A percentile compares a stretch with the other conserved stretches of the same genome.
Evolutionary conservation across 2,888 invertebrate species (phyloP).

Genomic region (Apamea monoglypha): DNA sequence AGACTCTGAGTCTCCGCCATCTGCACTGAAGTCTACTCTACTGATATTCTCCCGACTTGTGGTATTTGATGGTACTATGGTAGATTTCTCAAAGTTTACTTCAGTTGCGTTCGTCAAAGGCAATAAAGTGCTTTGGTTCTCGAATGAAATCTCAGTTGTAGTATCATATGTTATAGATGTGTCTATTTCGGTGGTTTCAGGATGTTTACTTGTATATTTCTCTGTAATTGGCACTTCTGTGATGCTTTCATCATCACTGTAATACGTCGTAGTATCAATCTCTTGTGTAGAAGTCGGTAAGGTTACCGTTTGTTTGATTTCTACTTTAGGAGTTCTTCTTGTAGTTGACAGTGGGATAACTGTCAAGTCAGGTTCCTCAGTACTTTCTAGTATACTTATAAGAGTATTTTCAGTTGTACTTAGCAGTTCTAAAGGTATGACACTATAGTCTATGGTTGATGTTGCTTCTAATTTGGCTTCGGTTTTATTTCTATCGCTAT

Average conservation of each 20-base stretch:
- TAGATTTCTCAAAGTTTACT: constrained; percentile 45
- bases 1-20: constrained; percentile 71
- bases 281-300: constrained; percentile 75
- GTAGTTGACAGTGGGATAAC: constrained; percentile 84
- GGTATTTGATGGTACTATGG: constrained; percentile 30
- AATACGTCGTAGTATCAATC: constrained; percentile 63
- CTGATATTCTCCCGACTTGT: constrained; percentile 47
- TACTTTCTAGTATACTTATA: constrained; percentile 80
- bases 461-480: constrained; percentile 71
- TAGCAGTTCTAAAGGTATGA: constrained; percentile 85
- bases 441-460: constrained; percentile 79
- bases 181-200: constrained; percentile 46
- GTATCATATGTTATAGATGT: constrained; percentile 45
- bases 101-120: constrained; percentile 45
- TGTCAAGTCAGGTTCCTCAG: constrained; percentile 81
- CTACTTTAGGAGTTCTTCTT: constrained; percentile 72
- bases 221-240: constrained; percentile 47
- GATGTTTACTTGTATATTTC: constrained; percentile 43
- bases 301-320: constrained; percentile 78
- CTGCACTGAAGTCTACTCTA: constrained; percentile 65
- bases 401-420: constrained; percentile 83
- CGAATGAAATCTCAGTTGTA: constrained; percentile 45
- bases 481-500: constrained; percentile 61
- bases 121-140: constrained; percentile 42
- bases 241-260: constrained; percentile 65